Evolutionary conservation across 2,113 vertebrate species (phyloP), one percentile per base, ranked within the genome.

Genomic region (Megaceryle maxima): DNA sequence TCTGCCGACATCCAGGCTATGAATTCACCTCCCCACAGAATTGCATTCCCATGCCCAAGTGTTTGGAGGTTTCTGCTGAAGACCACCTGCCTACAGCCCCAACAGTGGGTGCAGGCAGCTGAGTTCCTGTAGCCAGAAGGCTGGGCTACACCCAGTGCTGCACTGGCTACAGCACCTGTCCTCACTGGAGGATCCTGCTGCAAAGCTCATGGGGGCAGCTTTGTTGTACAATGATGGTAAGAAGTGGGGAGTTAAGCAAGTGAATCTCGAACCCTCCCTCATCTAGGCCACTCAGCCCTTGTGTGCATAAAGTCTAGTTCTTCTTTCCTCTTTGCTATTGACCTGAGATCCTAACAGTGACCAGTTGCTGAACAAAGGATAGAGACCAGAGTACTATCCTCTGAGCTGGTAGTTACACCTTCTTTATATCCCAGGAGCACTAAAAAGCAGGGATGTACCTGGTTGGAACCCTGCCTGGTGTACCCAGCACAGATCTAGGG

Each of bases 1-100:
- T 74, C 67, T 83, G 25, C 35, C 3, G 6, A 37, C 19, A 56
- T 4, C 1, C 41, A 59, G 48, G 25, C 29, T 84, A 62, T 82
- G 78, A 78, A 66, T 91, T 63, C 11, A 17, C 13, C 37, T 88
- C 66, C 72, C 39, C 7, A 10, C 56, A 63, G n/a, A 63, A 59
- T 11, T 3, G 1, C 2, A 2, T 67, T 78, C 18, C 13, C 0
- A 0, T 82, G 26, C 33, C 41, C 29, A n/a, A 56, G 1, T 2
- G 16, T 84, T 81, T 44, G 62, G 81, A 87, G n/a, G 37, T 50
- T 78, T 93, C 74, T 86, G 22, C 29, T 63, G 85, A 84, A 69
- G 56, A 60, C 59, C 18, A 9, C 11, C 13, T 53, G 28, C 50
- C 62, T n/a, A n/a, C 31, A 81, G 63, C 57, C 63, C 63, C 1